Base-by-base conservation (phyloP, 1,140 invertebrate species). In the Trypoxylus dichotomus region DNA sequence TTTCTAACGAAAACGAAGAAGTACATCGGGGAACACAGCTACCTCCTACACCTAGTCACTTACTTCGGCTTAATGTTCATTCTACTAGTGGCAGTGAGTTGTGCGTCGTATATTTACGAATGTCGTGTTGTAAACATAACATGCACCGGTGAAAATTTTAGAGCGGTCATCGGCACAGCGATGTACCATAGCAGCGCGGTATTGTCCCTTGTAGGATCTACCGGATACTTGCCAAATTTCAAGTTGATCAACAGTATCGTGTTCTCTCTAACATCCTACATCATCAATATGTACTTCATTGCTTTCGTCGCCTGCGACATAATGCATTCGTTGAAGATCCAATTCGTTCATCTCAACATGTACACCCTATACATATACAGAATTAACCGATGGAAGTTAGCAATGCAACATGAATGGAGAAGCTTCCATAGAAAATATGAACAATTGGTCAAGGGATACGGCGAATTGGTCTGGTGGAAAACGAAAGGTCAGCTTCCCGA, bases 391-490 rank as follows among this genome's bases (percentile, higher is more conserved):
- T 75, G 74, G 74, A 75, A 75, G n/a, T 54, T 3, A 21, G 43
- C 11, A 1, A 21, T 75, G 11, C 3, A 27, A 6, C 6, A 42
- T 0, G 74, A 75, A 25, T 75, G 74, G 74, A 75, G 15, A 15
- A 75, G 43, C 15, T 75, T 24, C 43, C 74, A 75, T 11, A n/a
- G 43, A 6, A 75, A 75, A 54, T 47, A 47, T 15, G 21, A 75
- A 42, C 0, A 25, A 3, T 24, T 75, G 19, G 13, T 47, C 0
- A 11, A 77, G 10, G 43, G 54, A 2, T 54, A 54, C 42, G 24
- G 15, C 3, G 24, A 24, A 10, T 37, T 63, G 15, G 7, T 37
- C n/a, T 76, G 54, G 75, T 19, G 19, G 41, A 41, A 42, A 27
- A 75, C 41, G 1, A 21, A 54, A 24, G 42, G 42, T 19, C 32